Conservation (phyloP, 37 sponge, comb jelly and placozoan species). For the Halisarca cf. caerulea region DNA sequence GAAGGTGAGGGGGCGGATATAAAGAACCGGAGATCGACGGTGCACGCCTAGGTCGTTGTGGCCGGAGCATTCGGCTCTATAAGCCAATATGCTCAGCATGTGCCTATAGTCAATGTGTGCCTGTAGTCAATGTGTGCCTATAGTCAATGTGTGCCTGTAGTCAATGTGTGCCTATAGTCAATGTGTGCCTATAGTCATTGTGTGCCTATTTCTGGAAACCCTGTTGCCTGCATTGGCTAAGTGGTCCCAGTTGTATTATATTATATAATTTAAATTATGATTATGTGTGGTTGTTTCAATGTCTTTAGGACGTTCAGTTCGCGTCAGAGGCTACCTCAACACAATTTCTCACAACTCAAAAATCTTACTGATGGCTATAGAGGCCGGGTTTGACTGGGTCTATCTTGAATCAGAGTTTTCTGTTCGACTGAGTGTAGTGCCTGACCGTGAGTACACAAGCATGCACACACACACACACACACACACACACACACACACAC, state of each 20-base stretch:
- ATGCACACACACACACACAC: background rate
- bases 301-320: conserved; percentile 67
- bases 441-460: conserved; percentile 68
- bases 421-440: conserved; percentile 70
- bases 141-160: no score
- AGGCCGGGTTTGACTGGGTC: conserved; percentile 88
- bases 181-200: no score
- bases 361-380: conserved; percentile 57
- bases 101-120: no score
- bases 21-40: no score
- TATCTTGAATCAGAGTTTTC: conserved; percentile 28
- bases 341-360: background rate
- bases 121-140: no score
- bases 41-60: background rate
- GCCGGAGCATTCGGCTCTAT: background rate
- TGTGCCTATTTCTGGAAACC: no score
- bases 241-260: no score
- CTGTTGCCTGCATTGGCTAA: no score
- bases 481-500: conserved; percentile 9
- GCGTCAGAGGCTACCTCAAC: conserved; percentile 2
- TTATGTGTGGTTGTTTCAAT: background rate
- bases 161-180: no score
- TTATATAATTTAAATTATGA: no score
- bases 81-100: no score
- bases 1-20: conserved; percentile 57